phyloP scores from a whole-genome alignment of 2,888 invertebrate species.

The Orthosia incerta region DNA sequence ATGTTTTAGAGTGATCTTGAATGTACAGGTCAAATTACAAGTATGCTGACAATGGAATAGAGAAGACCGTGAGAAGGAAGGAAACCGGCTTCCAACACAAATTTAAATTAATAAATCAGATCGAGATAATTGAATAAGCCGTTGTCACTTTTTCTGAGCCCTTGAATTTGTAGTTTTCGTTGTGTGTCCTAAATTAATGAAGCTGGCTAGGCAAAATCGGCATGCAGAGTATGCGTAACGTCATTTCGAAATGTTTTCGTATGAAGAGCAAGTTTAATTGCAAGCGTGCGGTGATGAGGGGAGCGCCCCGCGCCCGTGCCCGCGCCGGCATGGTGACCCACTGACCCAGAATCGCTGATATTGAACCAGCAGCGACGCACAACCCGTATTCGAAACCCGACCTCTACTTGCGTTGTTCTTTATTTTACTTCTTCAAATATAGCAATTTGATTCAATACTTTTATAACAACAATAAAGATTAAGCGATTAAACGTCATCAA shows the following conservation, averaged over 20 bases:
- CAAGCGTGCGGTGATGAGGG: constrained; percentile 77
- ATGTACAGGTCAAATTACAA: constrained; percentile 75
- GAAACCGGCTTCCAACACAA: constrained; percentile 56
- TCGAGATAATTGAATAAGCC: constrained; percentile 47
- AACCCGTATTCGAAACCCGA: constrained; percentile 87
- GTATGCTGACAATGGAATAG: constrained; percentile 69
- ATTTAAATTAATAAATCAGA: constrained; percentile 47
- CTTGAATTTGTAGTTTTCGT: constrained; percentile 50
- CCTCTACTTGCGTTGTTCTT: constrained; percentile 85
- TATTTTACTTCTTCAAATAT: constrained; percentile 61
- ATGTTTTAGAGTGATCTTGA: constrained; percentile 71
- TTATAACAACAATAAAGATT: constrained; percentile 21
- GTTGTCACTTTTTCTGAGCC: constrained; percentile 36
- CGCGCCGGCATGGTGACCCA: constrained; percentile 87
- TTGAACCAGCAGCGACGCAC: constrained; percentile 87
- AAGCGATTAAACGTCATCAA: constrained; percentile 12
- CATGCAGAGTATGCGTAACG: constrained; percentile 60
- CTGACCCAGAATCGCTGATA: constrained; percentile 90
- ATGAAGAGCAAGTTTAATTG: constrained; percentile 84
- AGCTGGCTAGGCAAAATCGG: constrained; percentile 42
- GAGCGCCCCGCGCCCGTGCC: constrained; percentile 70
- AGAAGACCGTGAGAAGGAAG: constrained; percentile 69
- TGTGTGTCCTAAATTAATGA: constrained; percentile 58
- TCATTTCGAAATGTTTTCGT: constrained; percentile 74
- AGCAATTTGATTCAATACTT: constrained; percentile 33